Conservation (phyloP, 2,888 invertebrate genomes). For the Neoitamus cyanurus region DNA sequence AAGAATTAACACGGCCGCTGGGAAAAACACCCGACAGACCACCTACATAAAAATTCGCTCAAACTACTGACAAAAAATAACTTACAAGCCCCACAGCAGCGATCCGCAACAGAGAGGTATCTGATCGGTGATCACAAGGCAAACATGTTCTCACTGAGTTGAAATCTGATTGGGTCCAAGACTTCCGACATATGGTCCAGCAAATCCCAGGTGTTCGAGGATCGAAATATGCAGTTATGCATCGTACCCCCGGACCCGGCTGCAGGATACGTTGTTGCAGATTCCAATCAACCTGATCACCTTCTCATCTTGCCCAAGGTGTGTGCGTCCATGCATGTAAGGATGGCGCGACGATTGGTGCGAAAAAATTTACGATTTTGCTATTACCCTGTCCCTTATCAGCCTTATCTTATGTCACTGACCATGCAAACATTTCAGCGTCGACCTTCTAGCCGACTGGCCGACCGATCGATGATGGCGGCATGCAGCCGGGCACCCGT, state of each 20-base stretch:
- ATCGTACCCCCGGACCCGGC: too few species aligned
- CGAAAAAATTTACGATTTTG: background rate
- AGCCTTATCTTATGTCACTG: background rate
- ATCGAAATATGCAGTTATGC: background rate
- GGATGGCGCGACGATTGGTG: background rate
- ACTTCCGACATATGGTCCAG: background rate
- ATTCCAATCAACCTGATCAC: background rate
- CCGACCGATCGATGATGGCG: background rate
- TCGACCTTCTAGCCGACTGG: background rate
- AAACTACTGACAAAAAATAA: too few species aligned
- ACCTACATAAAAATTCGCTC: too few species aligned
- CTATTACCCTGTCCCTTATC: background rate
- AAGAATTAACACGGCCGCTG: too few species aligned
- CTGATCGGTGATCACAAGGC: too few species aligned
- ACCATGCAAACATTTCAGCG: background rate
- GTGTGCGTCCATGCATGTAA: too few species aligned
- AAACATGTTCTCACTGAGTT: background rate
- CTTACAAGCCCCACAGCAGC: too few species aligned
- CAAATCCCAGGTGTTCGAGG: background rate
- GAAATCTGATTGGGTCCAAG: background rate
- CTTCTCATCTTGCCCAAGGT: background rate
- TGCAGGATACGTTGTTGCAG: too few species aligned
- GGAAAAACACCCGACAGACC: too few species aligned
- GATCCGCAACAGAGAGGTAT: too few species aligned
- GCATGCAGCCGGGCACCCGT: too few species aligned